A percentile compares a stretch with the other conserved stretches of the same genome.
These are phyloP conservation scores for Drosophila tristis DNA, from an alignment of 1,140 invertebrate species.

Conservation along the genomic window DNA sequence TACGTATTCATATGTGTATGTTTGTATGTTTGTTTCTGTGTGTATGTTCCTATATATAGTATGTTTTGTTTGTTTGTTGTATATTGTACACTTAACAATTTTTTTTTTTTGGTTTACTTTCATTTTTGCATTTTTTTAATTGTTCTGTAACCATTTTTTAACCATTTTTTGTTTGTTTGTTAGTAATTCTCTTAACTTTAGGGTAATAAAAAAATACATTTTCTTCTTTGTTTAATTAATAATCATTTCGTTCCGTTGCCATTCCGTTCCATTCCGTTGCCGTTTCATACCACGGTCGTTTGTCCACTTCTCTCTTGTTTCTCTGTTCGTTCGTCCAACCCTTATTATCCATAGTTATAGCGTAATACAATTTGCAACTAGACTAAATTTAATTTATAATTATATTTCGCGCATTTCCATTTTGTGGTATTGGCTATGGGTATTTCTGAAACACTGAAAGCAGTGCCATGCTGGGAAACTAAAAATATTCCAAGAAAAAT, in stretches of 20 bases:
- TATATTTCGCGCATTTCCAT: constrained; percentile 43
- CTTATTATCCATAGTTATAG: constrained; percentile 35
- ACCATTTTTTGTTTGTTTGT: too few relatives aligned
- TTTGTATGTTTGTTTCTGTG: constrained; percentile 18
- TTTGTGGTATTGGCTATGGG: constrained; percentile 3
- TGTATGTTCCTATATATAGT: constrained; percentile 30
- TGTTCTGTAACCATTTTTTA: too few relatives aligned
- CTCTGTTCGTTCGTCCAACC: not conserved
- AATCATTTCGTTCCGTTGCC: constrained; percentile 10
- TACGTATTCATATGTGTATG: constrained; percentile 30
- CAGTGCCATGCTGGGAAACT: too few relatives aligned
- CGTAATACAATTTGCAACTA: constrained; percentile 60
- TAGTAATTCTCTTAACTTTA: constrained; percentile 39
- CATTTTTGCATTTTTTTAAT: constrained; percentile 1
- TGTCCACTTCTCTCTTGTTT: constrained; percentile 9
- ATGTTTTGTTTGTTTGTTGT: constrained; percentile 4
- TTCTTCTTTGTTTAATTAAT: constrained; percentile 37
- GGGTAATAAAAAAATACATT: constrained; percentile 75
- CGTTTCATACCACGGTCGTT: not conserved
- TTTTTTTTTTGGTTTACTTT: constrained; percentile 4
- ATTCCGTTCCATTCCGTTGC: not conserved
- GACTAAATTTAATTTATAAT: constrained; percentile 46
- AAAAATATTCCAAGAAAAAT: too few relatives aligned
- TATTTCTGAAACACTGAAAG: constrained; percentile 9
- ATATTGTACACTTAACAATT: constrained; percentile 45